Base-by-base conservation (phyloP, 2,797 vertebrate genomes). In the Notoglanidium macrostoma region DNA sequence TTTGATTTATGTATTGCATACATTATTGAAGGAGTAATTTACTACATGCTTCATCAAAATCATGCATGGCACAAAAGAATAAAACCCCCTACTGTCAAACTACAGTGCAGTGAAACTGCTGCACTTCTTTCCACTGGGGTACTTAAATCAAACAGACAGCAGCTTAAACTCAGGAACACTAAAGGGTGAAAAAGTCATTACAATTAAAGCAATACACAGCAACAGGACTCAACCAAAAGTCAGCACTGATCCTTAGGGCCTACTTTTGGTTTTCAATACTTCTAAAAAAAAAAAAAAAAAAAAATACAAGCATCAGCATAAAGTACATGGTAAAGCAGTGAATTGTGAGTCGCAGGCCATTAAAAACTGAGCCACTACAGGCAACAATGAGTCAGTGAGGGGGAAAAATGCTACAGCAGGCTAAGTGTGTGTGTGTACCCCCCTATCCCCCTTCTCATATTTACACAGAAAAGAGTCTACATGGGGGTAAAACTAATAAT, bases 351-450 rank as follows among this genome's bases (percentile, higher is more conserved):
- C 89, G 92, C 74, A 88, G 91, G 65, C 83, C 86, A 86, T 87
- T 87, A 88, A 88, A 89, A 61, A 88, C 68, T 15, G 55, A 80
- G 63, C 81, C 73, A 87, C 14, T 29, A 59, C 8, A 83, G 92
- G 90, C 89, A 93, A 92, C 89, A 86, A 87, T 94, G 94, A 95
- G 94, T 95, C 95, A 95, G 91, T 91, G 76, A 85, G 35, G 10
- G 63, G 40, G 40, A 40, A 40, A 40, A 40, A 40, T 40, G 40
- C 40, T 40, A 40, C 40, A 40, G 51, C 49, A 77, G 44, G 81
- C 84, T 87, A 85, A 80, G 49, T 61, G 83, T 81, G 77, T 81
- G 77, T 77, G 9, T 84, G 79, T 51, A 68, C 65, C 80, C 57
- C 29, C 70, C 49, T 61, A 57, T 3, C 72, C 21, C 26, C 23